Evolutionary conservation across 2,113 vertebrate species (phyloP), one percentile per base, ranked within the genome.

Genomic region (Noctilio leporinus): DNA sequence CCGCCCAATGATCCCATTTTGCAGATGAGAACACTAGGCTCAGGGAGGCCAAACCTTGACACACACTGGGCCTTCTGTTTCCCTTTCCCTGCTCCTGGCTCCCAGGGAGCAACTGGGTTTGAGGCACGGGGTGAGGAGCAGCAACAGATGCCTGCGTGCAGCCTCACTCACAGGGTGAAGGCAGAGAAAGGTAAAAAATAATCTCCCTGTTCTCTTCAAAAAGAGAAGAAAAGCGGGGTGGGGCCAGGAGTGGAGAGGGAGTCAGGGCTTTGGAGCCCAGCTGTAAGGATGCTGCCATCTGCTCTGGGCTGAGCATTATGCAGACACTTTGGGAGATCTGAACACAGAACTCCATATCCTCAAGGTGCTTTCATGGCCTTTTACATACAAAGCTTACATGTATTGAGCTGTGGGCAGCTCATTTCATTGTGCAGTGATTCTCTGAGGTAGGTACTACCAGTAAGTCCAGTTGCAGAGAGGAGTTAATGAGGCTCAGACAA

Each of bases 301-400:
- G 57, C 64, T 62, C 0, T 14, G 16, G 47, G 35, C 2, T 4
- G 38, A 17, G 30, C 10, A 5, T 10, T 5, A 1, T 2, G 26
- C 16, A 78, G 47, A 26, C 9, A 24, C 38, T 43, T 4, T 24
- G 78, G 64, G 90, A 10, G 51, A n/a, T 51, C 16, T 20, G 57
- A 57, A 77, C 0, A 3, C 28, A 53, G 10, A 38, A 15, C 38
- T 15, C 33, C 51, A 24, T 28, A 62, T 62, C 47, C 59, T 81
- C 45, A 30, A 26, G 51, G 76, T 6, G 6, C 16, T 0, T n/a
- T 26, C 19, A 14, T 3, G 10, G 45, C 38, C 59, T n/a, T 69
- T 16, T 3, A 24, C 16, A 28, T 4, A 20, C 26, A 55, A 1
- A 30, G 2, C 5, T 33, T 6, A 51, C 14, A 5, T 10, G 12